phyloP scores from a whole-genome alignment of 1,140 invertebrate species.

The Drosophila takahashii region DNA sequence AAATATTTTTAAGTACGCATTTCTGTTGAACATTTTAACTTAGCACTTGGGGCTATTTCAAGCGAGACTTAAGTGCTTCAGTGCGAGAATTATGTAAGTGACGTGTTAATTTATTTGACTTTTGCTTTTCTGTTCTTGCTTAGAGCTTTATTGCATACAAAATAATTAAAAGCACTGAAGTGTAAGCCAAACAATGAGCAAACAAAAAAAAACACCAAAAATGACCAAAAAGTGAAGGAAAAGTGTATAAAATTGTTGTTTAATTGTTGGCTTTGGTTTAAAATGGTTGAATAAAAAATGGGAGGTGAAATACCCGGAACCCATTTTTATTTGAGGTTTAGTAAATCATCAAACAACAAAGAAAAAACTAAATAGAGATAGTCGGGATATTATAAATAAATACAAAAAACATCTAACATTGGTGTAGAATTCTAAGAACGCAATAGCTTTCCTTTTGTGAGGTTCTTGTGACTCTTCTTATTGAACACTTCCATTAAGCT shows the following conservation, averaged over 20 bases:
- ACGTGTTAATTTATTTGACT: conserved; percentile 80
- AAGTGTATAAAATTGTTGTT: conserved; percentile 62
- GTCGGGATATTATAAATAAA: not conserved
- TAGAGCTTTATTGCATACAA: conserved; percentile 67
- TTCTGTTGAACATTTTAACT: conserved; percentile 8
- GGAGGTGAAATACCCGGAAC: conserved; percentile 12
- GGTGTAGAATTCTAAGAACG: not conserved
- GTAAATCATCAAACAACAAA: not conserved
- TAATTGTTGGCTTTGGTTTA: conserved; percentile 51
- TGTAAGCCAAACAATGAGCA: conserved; percentile 63
- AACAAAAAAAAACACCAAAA: conserved; percentile 33
- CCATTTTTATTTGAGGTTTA: not conserved
- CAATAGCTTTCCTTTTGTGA: conserved; percentile 5
- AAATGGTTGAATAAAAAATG: conserved; percentile 4
- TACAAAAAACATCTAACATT: not conserved
- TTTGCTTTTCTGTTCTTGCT: conserved; percentile 54
- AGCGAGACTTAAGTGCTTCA: conserved; percentile 24
- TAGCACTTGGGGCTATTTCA: conserved; percentile 9
- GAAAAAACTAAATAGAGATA: not conserved
- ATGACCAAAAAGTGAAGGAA: conserved; percentile 35
- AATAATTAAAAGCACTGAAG: conserved; percentile 78
- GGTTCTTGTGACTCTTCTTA: conserved; percentile 30
- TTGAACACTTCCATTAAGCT: conserved; percentile 64
- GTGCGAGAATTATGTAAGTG: conserved; percentile 55
- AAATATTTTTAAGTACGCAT: conserved; percentile 15